Evolutionary conservation across 2,797 vertebrate genomes (phyloP).

Genomic region (Poecile montanus): DNA sequence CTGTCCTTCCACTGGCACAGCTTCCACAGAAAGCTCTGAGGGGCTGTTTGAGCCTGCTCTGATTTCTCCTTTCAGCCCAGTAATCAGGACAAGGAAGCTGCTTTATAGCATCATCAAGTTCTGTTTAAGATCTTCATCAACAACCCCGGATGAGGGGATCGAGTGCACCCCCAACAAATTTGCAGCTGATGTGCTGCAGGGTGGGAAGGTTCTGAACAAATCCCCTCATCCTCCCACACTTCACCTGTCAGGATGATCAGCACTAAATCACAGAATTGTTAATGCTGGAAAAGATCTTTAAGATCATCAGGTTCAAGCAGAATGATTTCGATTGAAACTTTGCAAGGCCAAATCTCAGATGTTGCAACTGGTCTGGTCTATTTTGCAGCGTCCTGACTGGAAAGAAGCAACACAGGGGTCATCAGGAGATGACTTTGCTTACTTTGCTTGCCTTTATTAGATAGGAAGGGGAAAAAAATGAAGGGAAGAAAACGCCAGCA

Average conservation of each 20-base stretch:
- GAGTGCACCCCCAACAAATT: neutral
- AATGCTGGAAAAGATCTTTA: rapidly evolving
- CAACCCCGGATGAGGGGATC: too few species aligned
- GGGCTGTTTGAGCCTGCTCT: neutral
- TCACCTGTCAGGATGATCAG: neutral
- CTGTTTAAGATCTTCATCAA: neutral
- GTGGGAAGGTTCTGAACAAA: neutral
- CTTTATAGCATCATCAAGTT: neutral
- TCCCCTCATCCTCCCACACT: neutral
- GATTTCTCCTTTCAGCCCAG: neutral
- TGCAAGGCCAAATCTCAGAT: neutral
- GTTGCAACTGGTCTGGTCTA: neutral
- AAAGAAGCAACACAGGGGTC: neutral
- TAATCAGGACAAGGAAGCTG: neutral
- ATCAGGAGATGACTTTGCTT: neutral
- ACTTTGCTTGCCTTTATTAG: neutral
- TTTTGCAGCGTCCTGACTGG: neutral
- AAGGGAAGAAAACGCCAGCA: neutral
- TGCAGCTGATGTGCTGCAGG: neutral
- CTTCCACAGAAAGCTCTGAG: neutral
- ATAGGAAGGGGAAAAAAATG: neutral
- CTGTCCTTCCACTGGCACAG: neutral
- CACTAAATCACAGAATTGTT: neutral
- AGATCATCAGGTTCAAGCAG: neutral
- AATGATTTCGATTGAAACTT: neutral